Percentiles rank a stretch among this genome's conserved stretches.
These are phyloP conservation scores for Meloidogyne hapla DNA, from an alignment of 1,140 invertebrate species.

Conservation along the genomic window DNA sequence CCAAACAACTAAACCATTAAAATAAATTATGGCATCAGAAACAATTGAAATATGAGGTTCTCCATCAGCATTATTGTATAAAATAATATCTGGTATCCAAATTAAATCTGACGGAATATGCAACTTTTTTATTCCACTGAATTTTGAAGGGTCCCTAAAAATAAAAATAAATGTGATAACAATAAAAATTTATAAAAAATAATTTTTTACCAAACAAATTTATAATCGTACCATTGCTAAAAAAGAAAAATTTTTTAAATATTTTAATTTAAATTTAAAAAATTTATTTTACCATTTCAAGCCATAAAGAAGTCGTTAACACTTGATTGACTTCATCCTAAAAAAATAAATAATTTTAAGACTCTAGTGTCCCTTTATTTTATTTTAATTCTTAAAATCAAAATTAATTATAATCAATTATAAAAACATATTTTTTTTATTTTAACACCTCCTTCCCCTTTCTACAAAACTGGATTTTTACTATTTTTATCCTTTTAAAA, in stretches of 20 bases:
- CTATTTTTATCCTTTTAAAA: too few species aligned
- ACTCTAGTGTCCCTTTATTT: too few species aligned
- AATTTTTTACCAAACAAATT: slow-evolving; percentile 78
- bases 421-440: too few species aligned
- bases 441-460: slow-evolving; percentile 9
- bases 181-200: background rate
- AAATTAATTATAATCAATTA: background rate
- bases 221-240: slow-evolving; percentile 90
- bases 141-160: slow-evolving; percentile 79
- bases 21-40: slow-evolving; percentile 69
- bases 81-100: slow-evolving; percentile 75
- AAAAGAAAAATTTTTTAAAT: slow-evolving; percentile 30
- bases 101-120: slow-evolving; percentile 75
- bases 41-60: slow-evolving; percentile 68
- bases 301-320: slow-evolving; percentile 89
- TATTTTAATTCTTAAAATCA: background rate
- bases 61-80: slow-evolving; percentile 68
- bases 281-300: slow-evolving; percentile 78
- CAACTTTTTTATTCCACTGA: slow-evolving; percentile 79
- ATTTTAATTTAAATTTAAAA: slow-evolving; percentile 6
- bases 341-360: slow-evolving; percentile 25
- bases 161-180: background rate
- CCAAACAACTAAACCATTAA: slow-evolving; percentile 91
- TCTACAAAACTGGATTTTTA: too few species aligned
- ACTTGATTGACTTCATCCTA: slow-evolving; percentile 94